Base-by-base conservation (phyloP, 1,140 invertebrate species). In the Macrobrachium rosenbergii region DNA sequence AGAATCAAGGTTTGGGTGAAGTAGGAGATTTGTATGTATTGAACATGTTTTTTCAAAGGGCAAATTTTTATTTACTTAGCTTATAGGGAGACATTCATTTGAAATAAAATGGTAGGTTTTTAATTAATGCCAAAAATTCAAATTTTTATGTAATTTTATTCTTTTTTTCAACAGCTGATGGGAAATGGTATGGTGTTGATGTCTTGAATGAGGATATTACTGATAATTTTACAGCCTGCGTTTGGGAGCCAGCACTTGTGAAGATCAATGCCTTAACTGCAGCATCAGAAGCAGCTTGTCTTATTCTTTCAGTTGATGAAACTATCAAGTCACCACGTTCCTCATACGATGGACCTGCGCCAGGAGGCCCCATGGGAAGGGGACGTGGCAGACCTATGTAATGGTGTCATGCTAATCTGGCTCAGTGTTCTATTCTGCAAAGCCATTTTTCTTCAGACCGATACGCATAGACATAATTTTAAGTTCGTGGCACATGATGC, bases 211-310 rank as follows among this genome's bases (percentile, higher is more conserved):
- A 99, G 92, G 96, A 98, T 90, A 97, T 99, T 90, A 94, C 95
- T 10, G 97, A 99, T 91, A 99, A 99, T 92, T 97, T 96, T 93
- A 95, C 95, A 37, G 94, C 94, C 12, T 99, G 97, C 92, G 97
- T 99, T 60, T 99, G 98, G 98, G 99, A 99, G 92, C 99, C 99
- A 8, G 95, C 97, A 19, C 93, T 99, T 75, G 96, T 99, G 12
- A 99, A 99, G 93, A 95, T 97, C 58, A 99, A 99, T 92, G 98
- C 99, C 2, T 93, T 99, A 63, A 98, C 96, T 17, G 98, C 99
- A 60, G 99, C 99, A 5, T 95, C 96, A 72, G 99, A 99, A 93
- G 99, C 99, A 6, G 96, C 98, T 37, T 98, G 97, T 92, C 94
- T 99, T 59, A 97, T 99, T 90, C 93, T 99, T 0, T 99, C 98